phyloP scores from a whole-genome alignment of 2,888 invertebrate species.

The Temnothorax unifasciatus region DNA sequence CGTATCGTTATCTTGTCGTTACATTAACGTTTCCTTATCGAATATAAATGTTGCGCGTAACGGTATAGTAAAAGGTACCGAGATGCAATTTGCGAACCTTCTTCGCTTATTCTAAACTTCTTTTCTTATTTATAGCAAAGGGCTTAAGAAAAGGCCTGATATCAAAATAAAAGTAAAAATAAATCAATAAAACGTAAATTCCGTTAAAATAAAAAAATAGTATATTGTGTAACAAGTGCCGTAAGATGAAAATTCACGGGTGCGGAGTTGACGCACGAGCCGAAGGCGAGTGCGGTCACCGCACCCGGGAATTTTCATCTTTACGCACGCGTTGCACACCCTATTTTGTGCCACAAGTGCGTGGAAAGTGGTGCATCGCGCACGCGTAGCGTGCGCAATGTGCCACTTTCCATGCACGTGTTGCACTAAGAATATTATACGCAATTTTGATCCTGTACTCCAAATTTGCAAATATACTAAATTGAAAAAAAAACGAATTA shows the following conservation, averaged over 20 bases:
- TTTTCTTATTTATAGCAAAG: slow-evolving; percentile 19
- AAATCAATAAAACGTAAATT: neutral
- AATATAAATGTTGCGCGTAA: slow-evolving; percentile 37
- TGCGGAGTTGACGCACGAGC: too few species aligned
- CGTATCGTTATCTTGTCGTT: slow-evolving; percentile 28
- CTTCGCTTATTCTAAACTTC: slow-evolving; percentile 26
- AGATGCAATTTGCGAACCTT: slow-evolving; percentile 14
- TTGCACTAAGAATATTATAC: neutral
- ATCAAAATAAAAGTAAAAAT: neutral
- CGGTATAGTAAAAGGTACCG: slow-evolving; percentile 26
- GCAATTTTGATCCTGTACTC: neutral
- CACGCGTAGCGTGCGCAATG: too few species aligned
- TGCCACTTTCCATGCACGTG: too few species aligned
- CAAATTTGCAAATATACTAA: neutral
- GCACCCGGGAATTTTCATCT: too few species aligned
- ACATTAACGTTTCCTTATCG: neutral
- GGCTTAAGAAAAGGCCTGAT: slow-evolving; percentile 12
- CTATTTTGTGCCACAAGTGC: too few species aligned
- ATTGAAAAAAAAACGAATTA: neutral
- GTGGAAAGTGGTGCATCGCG: too few species aligned
- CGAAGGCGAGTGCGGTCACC: too few species aligned
- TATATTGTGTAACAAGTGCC: too few species aligned
- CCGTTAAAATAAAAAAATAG: neutral
- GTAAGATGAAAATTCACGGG: too few species aligned
- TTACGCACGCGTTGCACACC: too few species aligned